Base-by-base conservation (phyloP, 2,797 vertebrate species). In the Varecia variegata region DNA sequence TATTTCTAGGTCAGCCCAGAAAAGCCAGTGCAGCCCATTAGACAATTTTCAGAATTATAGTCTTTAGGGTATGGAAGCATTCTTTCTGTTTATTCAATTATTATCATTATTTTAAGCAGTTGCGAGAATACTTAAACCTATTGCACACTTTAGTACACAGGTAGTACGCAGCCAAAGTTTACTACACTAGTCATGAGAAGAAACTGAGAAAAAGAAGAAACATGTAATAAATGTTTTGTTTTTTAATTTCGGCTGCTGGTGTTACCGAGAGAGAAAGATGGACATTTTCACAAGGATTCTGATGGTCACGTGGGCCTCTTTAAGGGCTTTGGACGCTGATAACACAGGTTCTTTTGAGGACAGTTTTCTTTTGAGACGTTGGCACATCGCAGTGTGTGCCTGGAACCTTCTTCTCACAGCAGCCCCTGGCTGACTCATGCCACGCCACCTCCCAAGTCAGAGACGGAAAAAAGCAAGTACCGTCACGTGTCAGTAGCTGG, bases 401-500 rank as follows among this genome's bases (percentile, higher is more conserved):
- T 62, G 45, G 79, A 84, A 50, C 13, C 23, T 79, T 79, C 35
- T 21, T 85, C 12, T 79, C 21, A 6, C 2, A 0, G 3, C 18
- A 27, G 21, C 23, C 6, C 9, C 52, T 2, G 25, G 58, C 47
- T 70, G 58, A 45, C 0, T 47, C 4, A 13, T 13, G 30, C 32
- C 40, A 38, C 4, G 2, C 8, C 58, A 58, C 18, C 5, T 40
- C 5, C 1, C 0, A 20, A 62, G 62, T 71, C 50, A 4, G 38
- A 65, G 27, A 35, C 2, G 14, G 0, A 15, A 32, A 56, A 32
- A 2, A 32, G 12, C 10, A 11, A 23, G 77, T 20, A 7, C 58
- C 4, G 50, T n/a, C 43, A 54, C 0, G 7, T 18, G 20, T n/a
- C 13, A 9, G 70, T 1, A 4, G 38, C 7, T 2, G 32, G 30